These are phyloP conservation scores for Paramormyrops kingsleyae DNA, from an alignment of 2,113 vertebrate genomes.

Conservation along the genomic window DNA sequence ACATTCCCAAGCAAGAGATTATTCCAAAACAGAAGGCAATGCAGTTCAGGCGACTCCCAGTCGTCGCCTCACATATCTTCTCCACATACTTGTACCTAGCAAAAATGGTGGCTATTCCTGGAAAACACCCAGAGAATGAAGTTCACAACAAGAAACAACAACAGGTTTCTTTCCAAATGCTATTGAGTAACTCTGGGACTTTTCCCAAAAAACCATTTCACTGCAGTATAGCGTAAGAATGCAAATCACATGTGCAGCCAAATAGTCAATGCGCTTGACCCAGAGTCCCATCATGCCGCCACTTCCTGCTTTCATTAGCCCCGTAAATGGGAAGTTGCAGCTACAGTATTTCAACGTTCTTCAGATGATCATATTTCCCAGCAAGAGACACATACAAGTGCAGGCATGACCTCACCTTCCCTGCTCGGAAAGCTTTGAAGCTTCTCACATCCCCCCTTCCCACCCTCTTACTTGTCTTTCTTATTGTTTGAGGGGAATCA, in stretches of 20 bases:
- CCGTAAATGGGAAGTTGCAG: slow-evolving; percentile 41
- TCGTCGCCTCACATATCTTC: slow-evolving; percentile 57
- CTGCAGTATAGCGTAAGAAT: neutral
- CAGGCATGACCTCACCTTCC: neutral
- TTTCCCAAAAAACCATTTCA: neutral
- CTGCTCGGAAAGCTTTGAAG: neutral
- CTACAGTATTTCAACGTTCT: neutral
- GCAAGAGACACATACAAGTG: neutral
- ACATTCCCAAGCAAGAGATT: slow-evolving; percentile 79
- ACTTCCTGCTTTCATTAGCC: slow-evolving; percentile 42
- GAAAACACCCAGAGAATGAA: slow-evolving; percentile 14
- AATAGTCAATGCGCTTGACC: neutral
- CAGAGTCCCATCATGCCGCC: neutral
- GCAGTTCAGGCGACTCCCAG: slow-evolving; percentile 56
- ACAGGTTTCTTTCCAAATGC: neutral
- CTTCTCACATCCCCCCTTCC: neutral
- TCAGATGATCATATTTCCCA: neutral
- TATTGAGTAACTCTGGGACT: neutral
- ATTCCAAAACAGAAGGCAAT: slow-evolving; percentile 60
- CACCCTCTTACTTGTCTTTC: neutral
- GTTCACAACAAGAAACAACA: neutral
- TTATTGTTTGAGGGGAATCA: neutral
- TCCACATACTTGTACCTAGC: slow-evolving; percentile 77
- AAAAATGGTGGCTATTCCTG: slow-evolving; percentile 79
- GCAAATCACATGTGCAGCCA: neutral